Conservation (phyloP, 2,797 vertebrate species). For the Prunella strophiata region DNA sequence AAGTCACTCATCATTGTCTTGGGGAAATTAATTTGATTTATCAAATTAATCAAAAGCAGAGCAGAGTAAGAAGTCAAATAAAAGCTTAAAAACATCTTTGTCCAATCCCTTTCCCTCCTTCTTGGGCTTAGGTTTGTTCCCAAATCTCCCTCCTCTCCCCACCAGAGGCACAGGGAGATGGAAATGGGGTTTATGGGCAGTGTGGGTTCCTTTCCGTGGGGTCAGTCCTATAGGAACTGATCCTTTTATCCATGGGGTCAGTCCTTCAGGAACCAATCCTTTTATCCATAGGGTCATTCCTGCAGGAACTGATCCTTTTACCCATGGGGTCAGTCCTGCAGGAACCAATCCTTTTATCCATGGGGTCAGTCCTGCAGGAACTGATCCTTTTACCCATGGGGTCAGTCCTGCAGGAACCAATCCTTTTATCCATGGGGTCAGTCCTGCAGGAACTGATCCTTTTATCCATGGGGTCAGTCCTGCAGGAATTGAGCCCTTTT, state of each 20-base stretch:
- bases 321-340: background rate
- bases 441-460: too few relatives aligned
- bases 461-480: background rate
- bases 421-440: too few relatives aligned
- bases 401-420: too few relatives aligned
- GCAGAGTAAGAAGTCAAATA: background rate
- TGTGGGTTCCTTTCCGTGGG: background rate
- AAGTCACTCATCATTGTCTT: accelerated
- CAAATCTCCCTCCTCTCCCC: background rate
- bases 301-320: accelerated
- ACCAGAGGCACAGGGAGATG: background rate
- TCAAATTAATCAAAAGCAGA: background rate
- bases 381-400: too few relatives aligned
- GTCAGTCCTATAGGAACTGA: background rate
- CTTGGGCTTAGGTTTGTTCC: background rate
- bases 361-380: too few relatives aligned
- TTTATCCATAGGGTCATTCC: background rate
- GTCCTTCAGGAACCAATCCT: background rate
- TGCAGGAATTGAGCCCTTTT: background rate
- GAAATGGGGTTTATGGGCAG: background rate
- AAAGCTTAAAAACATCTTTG: background rate
- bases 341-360: too few relatives aligned
- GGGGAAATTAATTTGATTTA: background rate
- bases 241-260: background rate
- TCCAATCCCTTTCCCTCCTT: too few relatives aligned